A percentile compares a stretch with the other conserved stretches of the same genome.
phyloP scores from a whole-genome alignment of 2,113 vertebrate genomes.

The Corythornis vintsioides region DNA sequence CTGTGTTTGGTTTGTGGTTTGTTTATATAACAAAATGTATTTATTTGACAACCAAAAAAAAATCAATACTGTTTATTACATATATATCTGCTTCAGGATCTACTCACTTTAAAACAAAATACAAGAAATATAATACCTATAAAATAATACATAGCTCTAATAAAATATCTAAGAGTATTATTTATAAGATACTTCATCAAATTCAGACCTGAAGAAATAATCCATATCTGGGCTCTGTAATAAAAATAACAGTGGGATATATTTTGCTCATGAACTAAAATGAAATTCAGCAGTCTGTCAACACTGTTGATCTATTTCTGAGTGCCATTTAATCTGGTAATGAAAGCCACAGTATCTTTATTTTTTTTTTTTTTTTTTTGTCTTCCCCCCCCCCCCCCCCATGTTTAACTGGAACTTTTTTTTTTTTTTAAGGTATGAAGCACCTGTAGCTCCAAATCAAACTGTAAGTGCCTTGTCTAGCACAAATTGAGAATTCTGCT shows the following conservation, averaged over 20 bases:
- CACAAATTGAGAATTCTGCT: neutral
- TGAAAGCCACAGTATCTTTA: neutral
- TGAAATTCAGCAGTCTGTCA: conserved; percentile 37
- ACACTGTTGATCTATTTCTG: conserved; percentile 49
- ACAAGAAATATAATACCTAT: neutral
- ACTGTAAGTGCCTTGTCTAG: neutral
- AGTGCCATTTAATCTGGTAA: conserved; percentile 51
- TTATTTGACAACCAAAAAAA: too few species aligned
- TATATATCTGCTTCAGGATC: neutral
- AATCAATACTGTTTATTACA: neutral
- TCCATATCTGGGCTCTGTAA: conserved; percentile 21
- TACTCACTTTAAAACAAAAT: neutral
- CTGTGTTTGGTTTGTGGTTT: neutral
- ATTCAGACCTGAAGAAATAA: conserved; percentile 28
- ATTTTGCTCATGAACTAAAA: conserved; percentile 25
- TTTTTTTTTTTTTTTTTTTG: too few species aligned
- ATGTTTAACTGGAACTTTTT: neutral
- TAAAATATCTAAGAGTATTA: neutral
- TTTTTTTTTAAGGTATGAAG: neutral
- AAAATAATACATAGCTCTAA: neutral
- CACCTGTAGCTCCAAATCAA: conserved; percentile 25
- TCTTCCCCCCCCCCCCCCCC: too few species aligned
- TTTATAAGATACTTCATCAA: conserved; percentile 1
- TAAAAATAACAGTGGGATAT: conserved; percentile 38
- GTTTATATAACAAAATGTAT: too few species aligned